Percentiles rank a stretch among this genome's conserved stretches.
These are phyloP conservation scores for Holacanthella duospinosa DNA, from an alignment of 2,888 invertebrate species.

Conservation along the genomic window DNA sequence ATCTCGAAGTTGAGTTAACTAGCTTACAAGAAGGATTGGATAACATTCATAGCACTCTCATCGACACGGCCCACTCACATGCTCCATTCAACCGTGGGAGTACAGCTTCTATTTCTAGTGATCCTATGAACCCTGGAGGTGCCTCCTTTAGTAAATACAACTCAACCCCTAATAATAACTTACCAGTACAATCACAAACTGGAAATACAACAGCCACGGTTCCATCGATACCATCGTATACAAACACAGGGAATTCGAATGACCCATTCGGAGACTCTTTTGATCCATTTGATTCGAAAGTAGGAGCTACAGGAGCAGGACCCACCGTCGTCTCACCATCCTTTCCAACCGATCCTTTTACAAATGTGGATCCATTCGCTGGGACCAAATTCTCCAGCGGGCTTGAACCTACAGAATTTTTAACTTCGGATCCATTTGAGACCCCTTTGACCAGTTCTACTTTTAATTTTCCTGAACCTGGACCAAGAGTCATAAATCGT, in stretches of 20 bases:
- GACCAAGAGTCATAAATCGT: not conserved
- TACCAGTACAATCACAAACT: not conserved
- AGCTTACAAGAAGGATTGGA: conserved; percentile 75
- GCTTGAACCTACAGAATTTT: conserved; percentile 23
- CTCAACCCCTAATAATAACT: not conserved
- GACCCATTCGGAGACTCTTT: conserved; percentile 57
- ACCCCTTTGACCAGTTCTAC: conserved; percentile 17
- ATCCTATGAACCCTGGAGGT: conserved; percentile 31
- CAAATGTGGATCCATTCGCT: conserved; percentile 27
- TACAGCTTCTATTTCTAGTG: conserved; percentile 36
- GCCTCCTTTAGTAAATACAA: conserved; percentile 1
- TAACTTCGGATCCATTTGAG: conserved; percentile 36
- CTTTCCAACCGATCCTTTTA: conserved; percentile 20
- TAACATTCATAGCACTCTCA: conserved; percentile 50
- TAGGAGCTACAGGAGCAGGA: conserved; percentile 10
- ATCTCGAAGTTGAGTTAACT: conserved; percentile 74
- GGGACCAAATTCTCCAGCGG: conserved; percentile 27
- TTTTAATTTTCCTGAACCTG: not conserved
- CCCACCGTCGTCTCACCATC: conserved; percentile 17
- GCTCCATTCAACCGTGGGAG: conserved; percentile 31
- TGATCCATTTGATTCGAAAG: conserved; percentile 42
- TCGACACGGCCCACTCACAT: conserved; percentile 24
- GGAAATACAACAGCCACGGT: not conserved
- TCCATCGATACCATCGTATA: not conserved
- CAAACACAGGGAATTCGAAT: not conserved